A percentile compares a stretch with the other conserved stretches of the same genome.
phyloP scores from a whole-genome alignment of 2,113 vertebrate genomes.

The Periophthalmodon schlosseri region DNA sequence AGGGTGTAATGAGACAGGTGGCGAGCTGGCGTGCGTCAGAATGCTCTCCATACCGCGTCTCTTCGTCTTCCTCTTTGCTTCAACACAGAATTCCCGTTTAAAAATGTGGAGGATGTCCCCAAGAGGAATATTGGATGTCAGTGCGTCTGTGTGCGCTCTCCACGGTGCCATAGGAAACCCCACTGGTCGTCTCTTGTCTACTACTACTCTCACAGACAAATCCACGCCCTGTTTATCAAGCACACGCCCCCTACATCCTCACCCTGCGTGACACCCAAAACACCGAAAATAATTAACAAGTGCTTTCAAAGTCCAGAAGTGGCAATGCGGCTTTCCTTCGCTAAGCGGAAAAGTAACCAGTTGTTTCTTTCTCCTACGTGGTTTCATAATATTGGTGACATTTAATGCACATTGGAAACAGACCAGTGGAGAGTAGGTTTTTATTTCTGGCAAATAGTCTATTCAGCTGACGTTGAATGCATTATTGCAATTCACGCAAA shows the following conservation, averaged over 20 bases:
- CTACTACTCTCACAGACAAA: conserved; percentile 36
- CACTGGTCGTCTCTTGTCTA: not conserved
- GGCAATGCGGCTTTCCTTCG: not conserved
- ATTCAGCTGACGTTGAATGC: not conserved
- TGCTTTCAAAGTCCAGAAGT: not conserved
- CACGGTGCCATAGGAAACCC: conserved; percentile 36
- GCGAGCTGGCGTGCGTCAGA: conserved; percentile 29
- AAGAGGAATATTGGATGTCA: not conserved
- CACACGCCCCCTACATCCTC: conserved; percentile 53
- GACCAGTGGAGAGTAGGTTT: not conserved
- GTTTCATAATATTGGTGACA: too few relatives aligned
- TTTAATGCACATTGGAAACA: too few relatives aligned
- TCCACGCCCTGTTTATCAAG: conserved; percentile 70
- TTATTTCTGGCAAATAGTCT: not conserved
- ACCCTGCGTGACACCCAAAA: conserved; percentile 30
- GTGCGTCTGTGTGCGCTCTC: conserved; percentile 40
- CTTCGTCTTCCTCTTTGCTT: not conserved
- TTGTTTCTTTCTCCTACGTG: too few relatives aligned
- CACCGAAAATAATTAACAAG: conserved; percentile 23
- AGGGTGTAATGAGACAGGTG: conserved; percentile 20
- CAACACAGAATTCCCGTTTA: not conserved
- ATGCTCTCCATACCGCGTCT: conserved; percentile 32
- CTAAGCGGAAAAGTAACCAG: too few relatives aligned
- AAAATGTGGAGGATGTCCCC: not conserved
- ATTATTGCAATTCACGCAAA: not conserved